Percentiles rank a stretch among this genome's conserved stretches.
phyloP scores from a whole-genome alignment of 2,888 invertebrate genomes.

The Lithophane socia region DNA sequence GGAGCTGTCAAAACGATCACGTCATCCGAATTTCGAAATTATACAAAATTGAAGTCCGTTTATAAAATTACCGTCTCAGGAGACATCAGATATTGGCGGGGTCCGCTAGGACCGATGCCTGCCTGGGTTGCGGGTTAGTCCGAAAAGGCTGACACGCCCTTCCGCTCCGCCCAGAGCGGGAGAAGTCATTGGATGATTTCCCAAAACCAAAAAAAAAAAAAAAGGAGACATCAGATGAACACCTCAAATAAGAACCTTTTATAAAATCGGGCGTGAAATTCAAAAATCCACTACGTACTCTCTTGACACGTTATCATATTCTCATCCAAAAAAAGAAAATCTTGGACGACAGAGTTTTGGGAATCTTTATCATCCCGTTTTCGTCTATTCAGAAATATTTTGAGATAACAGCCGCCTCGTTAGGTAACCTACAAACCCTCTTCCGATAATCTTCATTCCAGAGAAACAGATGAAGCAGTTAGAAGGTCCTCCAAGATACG shows the following conservation, averaged over 20 bases:
- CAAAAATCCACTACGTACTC: not conserved
- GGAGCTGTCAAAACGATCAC: slow-evolving; percentile 1
- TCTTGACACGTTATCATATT: not conserved
- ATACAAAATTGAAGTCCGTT: too few relatives aligned
- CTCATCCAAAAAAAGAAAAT: not conserved
- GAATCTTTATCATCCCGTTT: slow-evolving; percentile 26
- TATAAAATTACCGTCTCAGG: too few relatives aligned
- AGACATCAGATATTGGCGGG: too few relatives aligned
- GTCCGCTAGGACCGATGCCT: too few relatives aligned
- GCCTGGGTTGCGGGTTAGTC: too few relatives aligned
- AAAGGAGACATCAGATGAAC: too few relatives aligned
- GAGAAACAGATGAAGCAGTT: slow-evolving; percentile 60
- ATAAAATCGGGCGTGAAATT: not conserved
- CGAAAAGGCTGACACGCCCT: too few relatives aligned
- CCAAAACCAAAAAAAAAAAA: too few relatives aligned
- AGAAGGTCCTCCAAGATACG: slow-evolving; percentile 61
- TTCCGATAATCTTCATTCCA: slow-evolving; percentile 57
- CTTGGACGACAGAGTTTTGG: slow-evolving; percentile 1
- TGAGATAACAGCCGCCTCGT: slow-evolving; percentile 28
- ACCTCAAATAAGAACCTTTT: not conserved
- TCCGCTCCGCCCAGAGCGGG: too few relatives aligned
- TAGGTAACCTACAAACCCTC: slow-evolving; percentile 33
- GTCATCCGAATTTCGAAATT: not conserved
- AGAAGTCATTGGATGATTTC: too few relatives aligned
- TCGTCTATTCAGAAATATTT: slow-evolving; percentile 17